phyloP scores from a whole-genome alignment of 2,797 vertebrate genomes.

The Mormyrus hasselquistii region DNA sequence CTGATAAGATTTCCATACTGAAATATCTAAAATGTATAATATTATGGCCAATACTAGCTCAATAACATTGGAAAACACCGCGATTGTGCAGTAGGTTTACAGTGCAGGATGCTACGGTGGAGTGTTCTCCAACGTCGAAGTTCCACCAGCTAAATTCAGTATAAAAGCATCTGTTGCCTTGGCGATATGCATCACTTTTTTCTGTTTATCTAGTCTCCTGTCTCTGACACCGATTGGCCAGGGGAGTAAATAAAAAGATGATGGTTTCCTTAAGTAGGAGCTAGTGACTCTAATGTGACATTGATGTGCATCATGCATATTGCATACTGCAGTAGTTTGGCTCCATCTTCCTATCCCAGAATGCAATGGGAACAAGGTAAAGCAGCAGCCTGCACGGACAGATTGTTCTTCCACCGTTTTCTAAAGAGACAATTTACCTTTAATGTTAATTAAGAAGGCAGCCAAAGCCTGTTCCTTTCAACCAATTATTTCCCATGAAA shows the following conservation, averaged over 20 bases:
- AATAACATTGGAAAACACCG: not conserved
- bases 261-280: not conserved
- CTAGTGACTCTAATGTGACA: not conserved
- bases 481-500: not conserved
- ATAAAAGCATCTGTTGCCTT: not conserved
- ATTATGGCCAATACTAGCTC: not conserved
- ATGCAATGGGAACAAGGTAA: not conserved
- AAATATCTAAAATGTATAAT: not conserved
- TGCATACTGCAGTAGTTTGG: not conserved
- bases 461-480: not conserved
- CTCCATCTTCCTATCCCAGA: not conserved
- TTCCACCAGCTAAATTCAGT: not conserved
- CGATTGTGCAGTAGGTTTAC: not conserved
- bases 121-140: not conserved
- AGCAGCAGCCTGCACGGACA: not conserved
- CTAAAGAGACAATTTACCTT: not conserved
- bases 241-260: not conserved
- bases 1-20: slow-evolving; percentile 34
- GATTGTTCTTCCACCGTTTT: not conserved
- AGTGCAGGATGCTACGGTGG: not conserved
- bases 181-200: not conserved
- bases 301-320: not conserved
- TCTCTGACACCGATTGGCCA: not conserved
- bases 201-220: not conserved
- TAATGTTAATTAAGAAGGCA: not conserved